These are phyloP conservation scores for Nycticebus coucang DNA, from an alignment of 2,113 vertebrate species.

Conservation along the genomic window DNA sequence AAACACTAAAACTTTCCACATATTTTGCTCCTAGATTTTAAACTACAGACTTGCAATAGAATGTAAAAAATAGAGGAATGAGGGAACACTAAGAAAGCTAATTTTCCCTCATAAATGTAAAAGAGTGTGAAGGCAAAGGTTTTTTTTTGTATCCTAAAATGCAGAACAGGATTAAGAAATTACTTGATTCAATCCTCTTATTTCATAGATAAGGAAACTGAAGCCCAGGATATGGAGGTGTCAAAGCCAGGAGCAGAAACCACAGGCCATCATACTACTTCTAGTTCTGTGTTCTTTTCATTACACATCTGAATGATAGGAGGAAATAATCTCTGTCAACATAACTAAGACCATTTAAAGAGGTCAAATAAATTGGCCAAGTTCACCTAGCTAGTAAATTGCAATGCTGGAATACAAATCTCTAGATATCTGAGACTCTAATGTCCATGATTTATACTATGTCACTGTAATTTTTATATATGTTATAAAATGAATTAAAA, in stretches of 20 bases:
- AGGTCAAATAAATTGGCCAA: constrained; percentile 45
- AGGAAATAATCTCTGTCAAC: constrained; percentile 66
- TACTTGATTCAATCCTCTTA: neutral
- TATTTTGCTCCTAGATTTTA: constrained; percentile 23
- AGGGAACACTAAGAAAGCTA: neutral
- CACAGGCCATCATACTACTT: neutral
- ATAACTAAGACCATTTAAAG: constrained; percentile 57
- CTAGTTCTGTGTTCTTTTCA: neutral
- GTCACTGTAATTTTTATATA: neutral
- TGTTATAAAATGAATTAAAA: constrained; percentile 26
- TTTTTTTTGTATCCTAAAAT: neutral
- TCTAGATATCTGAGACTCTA: neutral
- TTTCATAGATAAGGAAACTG: neutral
- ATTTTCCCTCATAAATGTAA: neutral
- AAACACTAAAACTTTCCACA: constrained; percentile 30
- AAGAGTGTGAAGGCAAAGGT: neutral
- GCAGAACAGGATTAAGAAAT: neutral
- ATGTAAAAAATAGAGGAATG: neutral
- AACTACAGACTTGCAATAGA: neutral
- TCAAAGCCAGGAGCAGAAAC: neutral
- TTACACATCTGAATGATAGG: neutral
- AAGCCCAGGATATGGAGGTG: neutral
- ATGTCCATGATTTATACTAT: neutral
- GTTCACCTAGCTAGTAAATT: constrained; percentile 6
- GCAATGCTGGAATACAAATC: neutral